Evolutionary conservation across 2,888 invertebrate species (phyloP).

Genomic region (Chrysolina americana): DNA sequence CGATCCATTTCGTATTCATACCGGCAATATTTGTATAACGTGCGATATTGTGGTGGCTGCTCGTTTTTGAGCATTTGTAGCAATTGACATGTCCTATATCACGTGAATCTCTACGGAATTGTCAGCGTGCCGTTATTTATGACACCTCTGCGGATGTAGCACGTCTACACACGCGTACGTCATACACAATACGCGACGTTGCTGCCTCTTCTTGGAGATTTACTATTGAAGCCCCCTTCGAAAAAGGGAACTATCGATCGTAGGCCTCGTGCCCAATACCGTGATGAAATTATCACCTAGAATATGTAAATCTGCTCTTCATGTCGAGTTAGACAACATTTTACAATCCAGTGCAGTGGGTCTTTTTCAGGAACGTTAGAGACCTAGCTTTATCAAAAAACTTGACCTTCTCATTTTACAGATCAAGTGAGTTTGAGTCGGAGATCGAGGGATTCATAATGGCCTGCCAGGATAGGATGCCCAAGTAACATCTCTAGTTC

Average conservation of each 20-base stretch:
- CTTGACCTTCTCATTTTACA: no score
- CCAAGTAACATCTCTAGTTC: no score
- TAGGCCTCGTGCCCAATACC: no score
- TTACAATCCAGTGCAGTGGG: no score
- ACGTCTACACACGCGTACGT: slow-evolving; percentile 53
- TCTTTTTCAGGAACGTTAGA: no score
- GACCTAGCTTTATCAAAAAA: no score
- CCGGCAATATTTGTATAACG: slow-evolving; percentile 53
- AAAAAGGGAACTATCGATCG: neutral
- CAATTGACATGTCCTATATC: slow-evolving; percentile 68
- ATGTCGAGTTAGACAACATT: no score
- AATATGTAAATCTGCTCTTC: no score
- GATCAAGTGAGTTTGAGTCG: no score
- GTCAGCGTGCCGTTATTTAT: slow-evolving; percentile 65
- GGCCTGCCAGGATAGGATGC: no score
- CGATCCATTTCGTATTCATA: slow-evolving; percentile 53
- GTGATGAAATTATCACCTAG: no score
- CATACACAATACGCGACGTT: slow-evolving; percentile 45
- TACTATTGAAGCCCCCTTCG: neutral
- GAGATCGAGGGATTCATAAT: no score
- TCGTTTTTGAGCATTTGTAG: slow-evolving; percentile 54
- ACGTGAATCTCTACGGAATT: slow-evolving; percentile 64
- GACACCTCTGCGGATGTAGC: slow-evolving; percentile 61
- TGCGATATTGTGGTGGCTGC: slow-evolving; percentile 35
- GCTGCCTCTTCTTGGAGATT: slow-evolving; percentile 15